Base-by-base conservation (phyloP, 2,888 invertebrate species). In the Drosophila demipolita region DNA sequence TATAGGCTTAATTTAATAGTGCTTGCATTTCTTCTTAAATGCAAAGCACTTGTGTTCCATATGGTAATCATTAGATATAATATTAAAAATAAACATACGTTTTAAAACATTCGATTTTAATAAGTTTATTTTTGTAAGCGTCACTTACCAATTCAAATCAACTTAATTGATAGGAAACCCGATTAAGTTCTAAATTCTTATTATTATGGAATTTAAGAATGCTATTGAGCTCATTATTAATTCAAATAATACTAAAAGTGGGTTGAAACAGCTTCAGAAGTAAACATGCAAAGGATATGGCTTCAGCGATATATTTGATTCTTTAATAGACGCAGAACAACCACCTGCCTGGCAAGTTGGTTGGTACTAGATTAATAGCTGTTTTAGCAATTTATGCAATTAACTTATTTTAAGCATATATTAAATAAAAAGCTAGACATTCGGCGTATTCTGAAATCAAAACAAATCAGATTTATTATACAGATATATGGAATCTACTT, bases 361-460 rank as follows among this genome's bases (percentile, higher is more conserved):
- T 69, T 45, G 17, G 23, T 45, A 15, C 45, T 32, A 15, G 7
- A 9, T 32, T 32, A 38, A 50, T 58, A 61, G 63, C 73, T 63
- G 58, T 50, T 54, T 8, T 11, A 35, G 54, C 59, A 20, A 54
- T 73, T 63, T 54, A 49, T 68, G 54, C 40, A 62, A 75, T 63
- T 49, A 40, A 65, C 66, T 72, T 71, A 48, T 67, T 66, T 71
- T 50, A 20, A 61, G 66, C 38, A 73, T 68, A 67, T 77, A 66
- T 78, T 75, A 78, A 78, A 75, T 61, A 70, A 81, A 78, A 78
- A 78, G 33, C 23, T 69, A 42, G 29, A 49, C 42, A 60, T 5
- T 17, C 29, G 55, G 55, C 38, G 38, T 48, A 48, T 62, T 60
- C n/a, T 62, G 61, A 59, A 75, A 42, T 59, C 75, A 76, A 79